phyloP scores from a whole-genome alignment of 2,797 vertebrate genomes.

The Melanotaenia pygmaea region DNA sequence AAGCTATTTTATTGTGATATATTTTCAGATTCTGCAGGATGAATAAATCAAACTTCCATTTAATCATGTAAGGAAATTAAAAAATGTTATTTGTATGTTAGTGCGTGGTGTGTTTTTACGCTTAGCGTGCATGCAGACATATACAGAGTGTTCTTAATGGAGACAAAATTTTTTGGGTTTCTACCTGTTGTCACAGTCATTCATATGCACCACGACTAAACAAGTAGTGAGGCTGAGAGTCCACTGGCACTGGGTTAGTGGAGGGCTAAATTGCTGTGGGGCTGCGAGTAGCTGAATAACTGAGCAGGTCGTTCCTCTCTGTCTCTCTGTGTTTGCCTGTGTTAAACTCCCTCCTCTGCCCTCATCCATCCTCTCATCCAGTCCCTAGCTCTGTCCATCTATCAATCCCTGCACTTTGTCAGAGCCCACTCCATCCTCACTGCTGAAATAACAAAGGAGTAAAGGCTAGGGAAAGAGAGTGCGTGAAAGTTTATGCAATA shows the following conservation, averaged over 20 bases:
- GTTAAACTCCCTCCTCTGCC: conserved; percentile 95
- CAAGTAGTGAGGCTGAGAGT: conserved; percentile 86
- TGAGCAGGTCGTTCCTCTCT: conserved; percentile 97
- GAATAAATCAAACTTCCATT: conserved; percentile 28
- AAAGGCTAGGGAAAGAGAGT: conserved; percentile 27
- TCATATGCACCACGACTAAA: conserved; percentile 84
- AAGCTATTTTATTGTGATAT: conserved; percentile 16
- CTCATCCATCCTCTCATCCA: conserved; percentile 99
- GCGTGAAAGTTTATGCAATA: conserved; percentile 46
- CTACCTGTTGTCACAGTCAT: conserved; percentile 84
- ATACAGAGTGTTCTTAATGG: conserved; percentile 36
- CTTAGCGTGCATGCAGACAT: conserved; percentile 46
- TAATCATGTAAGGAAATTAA: conserved; percentile 12
- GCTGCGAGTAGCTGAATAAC: conserved; percentile 89
- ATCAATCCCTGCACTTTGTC: conserved; percentile 98
- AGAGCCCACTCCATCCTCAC: conserved; percentile 92
- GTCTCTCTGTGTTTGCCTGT: conserved; percentile 98
- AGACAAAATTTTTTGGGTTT: conserved; percentile 50
- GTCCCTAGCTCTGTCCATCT: conserved; percentile 95
- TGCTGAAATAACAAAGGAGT: conserved; percentile 86
- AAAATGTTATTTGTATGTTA: neutral
- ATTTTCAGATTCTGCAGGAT: conserved; percentile 14
- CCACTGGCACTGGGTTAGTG: conserved; percentile 89
- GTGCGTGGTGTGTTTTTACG: conserved; percentile 50
- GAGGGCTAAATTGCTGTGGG: conserved; percentile 96